These are phyloP conservation scores for Leucophenga montana DNA, from an alignment of 2,888 invertebrate species.

Conservation along the genomic window DNA sequence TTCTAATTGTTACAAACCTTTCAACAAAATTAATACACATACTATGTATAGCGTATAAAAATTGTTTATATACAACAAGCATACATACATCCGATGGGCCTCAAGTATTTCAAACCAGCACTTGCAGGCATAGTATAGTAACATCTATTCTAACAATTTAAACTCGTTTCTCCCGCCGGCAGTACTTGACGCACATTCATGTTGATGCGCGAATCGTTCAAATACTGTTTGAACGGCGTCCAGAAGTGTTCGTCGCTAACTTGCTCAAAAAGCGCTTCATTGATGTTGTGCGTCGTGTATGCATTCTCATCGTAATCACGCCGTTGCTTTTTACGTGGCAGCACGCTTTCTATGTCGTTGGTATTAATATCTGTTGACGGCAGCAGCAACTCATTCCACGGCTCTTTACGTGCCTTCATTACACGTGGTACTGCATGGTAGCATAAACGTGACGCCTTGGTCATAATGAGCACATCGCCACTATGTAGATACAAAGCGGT, in stretches of 20 bases:
- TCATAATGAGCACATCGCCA: slow-evolving; percentile 95
- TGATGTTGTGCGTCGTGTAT: slow-evolving; percentile 37
- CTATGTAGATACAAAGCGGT: slow-evolving; percentile 84
- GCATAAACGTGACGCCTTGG: slow-evolving; percentile 84
- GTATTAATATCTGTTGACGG: neutral
- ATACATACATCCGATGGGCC: too few relatives aligned
- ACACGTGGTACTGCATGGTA: slow-evolving; percentile 97
- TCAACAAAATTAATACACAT: too few relatives aligned
- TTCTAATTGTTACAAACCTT: too few relatives aligned
- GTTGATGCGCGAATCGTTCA: slow-evolving; percentile 87
- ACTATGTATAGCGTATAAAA: too few relatives aligned
- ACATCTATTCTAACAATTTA: neutral
- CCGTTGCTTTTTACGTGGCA: slow-evolving; percentile 9
- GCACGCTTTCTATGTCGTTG: neutral
- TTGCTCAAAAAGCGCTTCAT: slow-evolving; percentile 56
- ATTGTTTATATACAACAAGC: too few relatives aligned
- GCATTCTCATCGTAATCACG: slow-evolving; percentile 26
- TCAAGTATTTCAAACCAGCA: too few relatives aligned
- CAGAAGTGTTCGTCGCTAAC: slow-evolving; percentile 74
- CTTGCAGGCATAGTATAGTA: too few relatives aligned
- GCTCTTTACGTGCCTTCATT: slow-evolving; percentile 74
- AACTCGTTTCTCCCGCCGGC: slow-evolving; percentile 43
- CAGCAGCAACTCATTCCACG: slow-evolving; percentile 74
- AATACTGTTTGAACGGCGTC: slow-evolving; percentile 77
- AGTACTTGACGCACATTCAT: slow-evolving; percentile 95